phyloP scores from a whole-genome alignment of 2,888 invertebrate genomes.

The Stenodema calcarata region DNA sequence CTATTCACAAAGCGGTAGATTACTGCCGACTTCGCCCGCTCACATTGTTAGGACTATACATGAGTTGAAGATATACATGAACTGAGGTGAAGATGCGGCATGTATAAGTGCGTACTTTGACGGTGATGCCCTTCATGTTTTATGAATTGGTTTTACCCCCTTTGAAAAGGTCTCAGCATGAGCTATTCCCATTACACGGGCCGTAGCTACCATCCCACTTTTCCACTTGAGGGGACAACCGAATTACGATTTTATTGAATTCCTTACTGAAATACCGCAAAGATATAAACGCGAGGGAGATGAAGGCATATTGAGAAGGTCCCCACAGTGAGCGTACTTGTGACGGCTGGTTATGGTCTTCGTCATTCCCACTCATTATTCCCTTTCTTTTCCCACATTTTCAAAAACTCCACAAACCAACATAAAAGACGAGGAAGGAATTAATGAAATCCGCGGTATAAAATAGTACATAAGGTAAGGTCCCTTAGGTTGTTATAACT shows the following conservation, averaged over 20 bases:
- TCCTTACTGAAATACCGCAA: not conserved
- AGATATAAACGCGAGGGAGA: not conserved
- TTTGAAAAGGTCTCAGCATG: not conserved
- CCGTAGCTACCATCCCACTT: not conserved
- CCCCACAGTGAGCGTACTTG: not conserved
- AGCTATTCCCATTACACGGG: not conserved
- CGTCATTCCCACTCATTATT: too few species aligned
- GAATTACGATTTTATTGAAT: not conserved
- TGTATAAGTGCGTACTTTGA: not conserved
- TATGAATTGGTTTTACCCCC: constrained; percentile 5
- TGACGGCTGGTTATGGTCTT: not conserved
- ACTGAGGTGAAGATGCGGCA: not conserved
- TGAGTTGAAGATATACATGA: not conserved
- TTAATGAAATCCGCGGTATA: too few species aligned
- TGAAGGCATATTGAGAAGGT: too few species aligned
- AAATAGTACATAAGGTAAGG: too few species aligned
- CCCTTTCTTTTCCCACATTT: too few species aligned
- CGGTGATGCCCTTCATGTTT: constrained; percentile 6
- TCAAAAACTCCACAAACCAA: too few species aligned
- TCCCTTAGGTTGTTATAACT: too few species aligned
- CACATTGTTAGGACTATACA: not conserved
- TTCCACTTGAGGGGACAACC: not conserved
- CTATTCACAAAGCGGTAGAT: not conserved
- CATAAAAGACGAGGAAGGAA: too few species aligned
- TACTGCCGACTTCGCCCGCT: not conserved